Evolutionary conservation across 2,113 vertebrate genomes (phyloP), one percentile per base, ranked within the genome.

Genomic region (Canis aureus): DNA sequence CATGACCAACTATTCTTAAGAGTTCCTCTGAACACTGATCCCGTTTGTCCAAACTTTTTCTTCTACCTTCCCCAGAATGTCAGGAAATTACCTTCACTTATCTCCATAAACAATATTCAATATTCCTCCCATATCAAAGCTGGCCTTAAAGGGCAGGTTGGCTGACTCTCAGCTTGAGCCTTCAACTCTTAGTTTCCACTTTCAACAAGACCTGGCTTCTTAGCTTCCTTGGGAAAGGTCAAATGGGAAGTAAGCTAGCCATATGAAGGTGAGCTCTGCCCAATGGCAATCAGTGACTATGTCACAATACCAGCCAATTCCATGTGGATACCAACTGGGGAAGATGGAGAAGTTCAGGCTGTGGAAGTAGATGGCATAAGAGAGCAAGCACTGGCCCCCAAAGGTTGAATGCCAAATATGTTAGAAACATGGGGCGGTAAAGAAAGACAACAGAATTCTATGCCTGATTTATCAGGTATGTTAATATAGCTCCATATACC

Each of bases 261-360:
- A 11, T 13, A 19, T n/a, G 25, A 64, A 92, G 66, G 43, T 49
- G 23, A 92, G 55, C 62, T 93, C 69, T 4, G 9, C 81, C 32
- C 91, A 89, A 93, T 5, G 22, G 90, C 22, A 96, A 82, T 94
- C 94, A 91, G 35, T 85, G 78, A 98, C 76, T 93, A 96, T 79
- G 57, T 98, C 97, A 97, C 73, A 98, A 97, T 98, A 86, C 91
- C 81, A 95, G 64, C n/a, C 89, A 91, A 91, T 95, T 97, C 96
- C 66, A 95, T 38, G 84, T 35, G 78, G 66, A 81, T 57, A 86
- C 11, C 60, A 82, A 29, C 25, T n/a, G 20, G 78, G 51, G 49
- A 82, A 73, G 86, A 89, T 71, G 51, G 74, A 90, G 13, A 59
- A 32, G 79, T 59, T 94, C 27, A 55, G 71, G 76, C 38, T 17